phyloP scores from a whole-genome alignment of 2,113 vertebrate species.

The Rhea americana region DNA sequence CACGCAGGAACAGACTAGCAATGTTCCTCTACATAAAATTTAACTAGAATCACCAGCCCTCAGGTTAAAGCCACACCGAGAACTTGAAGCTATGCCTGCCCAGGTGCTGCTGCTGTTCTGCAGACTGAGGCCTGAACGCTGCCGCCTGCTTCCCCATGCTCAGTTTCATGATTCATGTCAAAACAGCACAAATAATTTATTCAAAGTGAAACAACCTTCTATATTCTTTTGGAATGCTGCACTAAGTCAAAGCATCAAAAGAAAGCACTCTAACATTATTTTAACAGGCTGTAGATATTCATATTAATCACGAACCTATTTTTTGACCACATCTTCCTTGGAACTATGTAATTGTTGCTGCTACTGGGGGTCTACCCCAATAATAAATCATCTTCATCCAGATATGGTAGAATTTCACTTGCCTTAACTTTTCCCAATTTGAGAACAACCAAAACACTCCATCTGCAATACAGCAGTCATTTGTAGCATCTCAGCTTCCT shows the following conservation, averaged over 20 bases:
- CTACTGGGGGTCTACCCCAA: not conserved
- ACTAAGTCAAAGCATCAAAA: not conserved
- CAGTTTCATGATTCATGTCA: slow-evolving; percentile 8
- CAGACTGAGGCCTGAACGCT: not conserved
- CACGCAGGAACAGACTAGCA: not conserved
- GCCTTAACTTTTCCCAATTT: not conserved
- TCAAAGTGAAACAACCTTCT: slow-evolving; percentile 25
- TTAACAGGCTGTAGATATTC: not conserved
- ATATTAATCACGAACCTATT: not conserved
- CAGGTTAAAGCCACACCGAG: slow-evolving; percentile 34
- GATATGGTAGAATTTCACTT: not conserved
- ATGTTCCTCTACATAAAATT: not conserved
- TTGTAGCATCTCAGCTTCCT: not conserved
- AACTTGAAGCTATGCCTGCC: slow-evolving; percentile 31
- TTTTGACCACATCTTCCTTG: not conserved
- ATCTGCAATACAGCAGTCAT: not conserved
- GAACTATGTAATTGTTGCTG: not conserved
- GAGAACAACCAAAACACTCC: not conserved
- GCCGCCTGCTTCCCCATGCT: not conserved
- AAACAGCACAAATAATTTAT: not conserved
- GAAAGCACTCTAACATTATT: not conserved
- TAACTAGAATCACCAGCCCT: slow-evolving; percentile 54
- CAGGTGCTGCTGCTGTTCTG: slow-evolving; percentile 46
- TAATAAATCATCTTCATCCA: not conserved
- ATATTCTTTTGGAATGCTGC: not conserved